These are phyloP conservation scores for Ptiloglossa arizonensis DNA, from an alignment of 1,140 invertebrate genomes.

Conservation along the genomic window DNA sequence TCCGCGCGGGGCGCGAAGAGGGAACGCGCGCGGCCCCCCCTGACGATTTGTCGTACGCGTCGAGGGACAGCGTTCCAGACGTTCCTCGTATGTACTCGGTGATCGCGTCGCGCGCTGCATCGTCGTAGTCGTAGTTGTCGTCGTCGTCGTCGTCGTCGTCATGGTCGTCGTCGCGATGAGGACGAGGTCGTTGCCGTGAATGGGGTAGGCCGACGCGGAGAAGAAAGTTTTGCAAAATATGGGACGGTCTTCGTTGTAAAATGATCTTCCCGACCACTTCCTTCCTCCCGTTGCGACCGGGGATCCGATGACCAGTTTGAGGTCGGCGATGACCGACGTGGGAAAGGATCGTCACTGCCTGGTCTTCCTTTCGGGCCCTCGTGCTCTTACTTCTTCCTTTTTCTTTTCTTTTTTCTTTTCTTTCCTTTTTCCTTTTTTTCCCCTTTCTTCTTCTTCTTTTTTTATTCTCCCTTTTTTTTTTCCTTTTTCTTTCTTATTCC, in stretches of 20 bases:
- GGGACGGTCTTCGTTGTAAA: slow-evolving; percentile 75
- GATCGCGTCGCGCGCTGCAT: too few relatives aligned
- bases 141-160: too few relatives aligned
- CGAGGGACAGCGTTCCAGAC: neutral
- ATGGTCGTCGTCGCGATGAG: too few relatives aligned
- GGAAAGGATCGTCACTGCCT: slow-evolving; percentile 78
- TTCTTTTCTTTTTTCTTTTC: slow-evolving; percentile 36
- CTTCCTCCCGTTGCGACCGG: slow-evolving; percentile 73
- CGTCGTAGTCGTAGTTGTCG: too few relatives aligned
- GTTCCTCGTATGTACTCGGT: slow-evolving; percentile 9
- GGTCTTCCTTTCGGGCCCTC: slow-evolving; percentile 49
- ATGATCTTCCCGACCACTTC: slow-evolving; percentile 80
- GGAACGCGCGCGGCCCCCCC: neutral
- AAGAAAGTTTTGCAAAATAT: slow-evolving; percentile 73
- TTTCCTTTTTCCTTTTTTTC: slow-evolving; percentile 38
- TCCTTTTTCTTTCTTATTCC: slow-evolving; percentile 13
- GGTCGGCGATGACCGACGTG: slow-evolving; percentile 80
- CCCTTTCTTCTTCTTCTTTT: slow-evolving; percentile 21
- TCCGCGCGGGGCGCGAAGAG: too few relatives aligned
- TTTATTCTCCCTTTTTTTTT: slow-evolving; percentile 26
- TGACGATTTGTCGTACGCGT: slow-evolving; percentile 9
- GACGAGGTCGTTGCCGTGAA: slow-evolving; percentile 27
- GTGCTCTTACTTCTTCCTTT: slow-evolving; percentile 20
- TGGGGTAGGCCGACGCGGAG: slow-evolving; percentile 22
- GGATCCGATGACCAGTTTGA: slow-evolving; percentile 82